Conservation (phyloP, 2,797 vertebrate genomes). For the Sebastolobus alascanus region DNA sequence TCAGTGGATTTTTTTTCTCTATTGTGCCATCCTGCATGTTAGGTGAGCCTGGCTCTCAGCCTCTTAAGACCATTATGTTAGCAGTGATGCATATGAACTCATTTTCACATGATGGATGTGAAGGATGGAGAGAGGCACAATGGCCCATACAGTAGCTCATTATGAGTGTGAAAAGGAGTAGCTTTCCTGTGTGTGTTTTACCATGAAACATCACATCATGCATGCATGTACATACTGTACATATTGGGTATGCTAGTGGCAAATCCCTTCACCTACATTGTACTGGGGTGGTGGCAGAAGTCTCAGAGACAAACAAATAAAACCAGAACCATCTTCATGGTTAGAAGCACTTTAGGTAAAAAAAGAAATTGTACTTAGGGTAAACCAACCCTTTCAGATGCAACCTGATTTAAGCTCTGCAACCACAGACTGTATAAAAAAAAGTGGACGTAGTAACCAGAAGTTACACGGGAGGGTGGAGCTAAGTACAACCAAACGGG, state of each 20-base stretch:
- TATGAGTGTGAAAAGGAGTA: conserved; percentile 46
- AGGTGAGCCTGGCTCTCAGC: conserved; percentile 66
- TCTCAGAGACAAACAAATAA: neutral
- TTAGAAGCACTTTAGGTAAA: neutral
- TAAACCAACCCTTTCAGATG: neutral
- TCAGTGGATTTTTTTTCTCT: conserved; percentile 60
- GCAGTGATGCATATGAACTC: conserved; percentile 74
- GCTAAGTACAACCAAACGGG: no score
- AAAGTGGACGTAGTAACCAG: neutral
- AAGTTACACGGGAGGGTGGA: neutral
- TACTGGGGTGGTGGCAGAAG: neutral
- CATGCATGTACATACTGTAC: neutral
- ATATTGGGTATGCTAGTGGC: neutral
- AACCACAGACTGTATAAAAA: no score
- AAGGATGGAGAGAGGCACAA: conserved; percentile 38
- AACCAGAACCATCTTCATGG: neutral
- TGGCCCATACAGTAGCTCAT: conserved; percentile 37
- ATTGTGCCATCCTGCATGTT: conserved; percentile 68
- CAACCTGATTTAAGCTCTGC: neutral
- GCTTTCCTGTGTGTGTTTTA: conserved; percentile 52
- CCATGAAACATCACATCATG: conserved; percentile 7
- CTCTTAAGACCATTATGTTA: conserved; percentile 74
- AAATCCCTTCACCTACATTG: neutral
- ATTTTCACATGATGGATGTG: conserved; percentile 69
- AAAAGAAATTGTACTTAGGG: neutral